Evolutionary conservation across 1,140 invertebrate species (phyloP), one percentile per base, ranked within the genome.

Genomic region (Caenorhabditis elegans): DNA sequence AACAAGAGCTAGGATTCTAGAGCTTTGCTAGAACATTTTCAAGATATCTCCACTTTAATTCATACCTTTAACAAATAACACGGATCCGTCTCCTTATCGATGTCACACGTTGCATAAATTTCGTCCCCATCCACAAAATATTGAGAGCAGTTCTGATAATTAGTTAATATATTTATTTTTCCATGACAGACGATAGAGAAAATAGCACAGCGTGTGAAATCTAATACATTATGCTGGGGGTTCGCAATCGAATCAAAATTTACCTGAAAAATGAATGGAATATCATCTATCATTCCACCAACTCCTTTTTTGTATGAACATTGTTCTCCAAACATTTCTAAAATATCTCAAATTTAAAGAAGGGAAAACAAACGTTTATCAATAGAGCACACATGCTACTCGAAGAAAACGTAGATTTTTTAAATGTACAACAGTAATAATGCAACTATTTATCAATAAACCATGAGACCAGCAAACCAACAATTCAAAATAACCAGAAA

Each of bases 41-140:
- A n/a, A n/a, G n/a, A n/a, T n/a, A n/a, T n/a, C n/a, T n/a, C n/a
- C n/a, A n/a, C n/a, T n/a, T n/a, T n/a, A n/a, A n/a, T n/a, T n/a
- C n/a, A n/a, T 22, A 77, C 76, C 76, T 53, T 77, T 19, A 77
- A 36, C 13, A 77, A 28, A 28, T 48, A 49, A 22, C 76, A 77
- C 24, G 76, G 76, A 49, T 77, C 76, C 10, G 46, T 49, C 28
- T 22, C 76, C 15, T 77, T 53, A n/a, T 48, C 26, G 1, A 77
- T 28, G 28, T 24, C 22, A 51, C 76, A 77, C n/a, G 15, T 19
- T 49, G 46, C 76, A 49, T 77, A 77, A 19, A 49, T 77, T 39
- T 53, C 46, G 19, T 77, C 76, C 22, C 60, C 60, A n/a, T 28
- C 26, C 2, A 51, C 17, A 28, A 49, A 48, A 51, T 77, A 77